Base-by-base conservation (phyloP, 2,113 vertebrate species). In the Propithecus coquereli region DNA sequence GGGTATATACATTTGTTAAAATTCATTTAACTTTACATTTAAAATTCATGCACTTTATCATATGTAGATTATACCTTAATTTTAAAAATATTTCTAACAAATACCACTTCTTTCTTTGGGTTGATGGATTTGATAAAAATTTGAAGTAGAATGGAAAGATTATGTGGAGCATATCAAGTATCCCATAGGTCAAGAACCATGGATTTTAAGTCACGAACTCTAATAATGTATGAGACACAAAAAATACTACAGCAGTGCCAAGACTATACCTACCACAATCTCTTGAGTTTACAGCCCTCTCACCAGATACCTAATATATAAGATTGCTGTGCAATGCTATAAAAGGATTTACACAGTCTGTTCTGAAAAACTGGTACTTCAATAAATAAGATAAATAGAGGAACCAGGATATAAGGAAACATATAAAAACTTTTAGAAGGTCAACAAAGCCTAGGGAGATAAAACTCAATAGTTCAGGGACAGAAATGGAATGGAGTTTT, bases 341-440 rank as follows among this genome's bases (percentile, higher is more conserved):
- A 96, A 98, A 98, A 97, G 92, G 6, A 14, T 57, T 85, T 71
- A 70, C 40, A 97, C 80, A 94, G n/a, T 86, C 54, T 89, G 45
- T 95, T 97, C 90, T 97, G 91, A 95, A 93, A 94, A 96, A 16
- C 22, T 54, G 74, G 25, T 90, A 83, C 95, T 96, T 97, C 96
- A 97, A 95, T 98, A 98, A 98, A 97, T 94, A 98, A 97, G 87
- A 68, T 94, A 94, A 98, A 93, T 66, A 71, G 73, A 97, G 91
- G 94, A 98, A 96, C n/a, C 34, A 82, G 93, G 91, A 87, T 90
- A 88, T 97, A 98, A 98, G 11, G 20, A 25, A 77, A 97, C 95
- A 91, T 95, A 95, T 3, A 96, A 94, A 97, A 96, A 91, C 57
- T 86, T 97, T 94, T 87, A 97, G 61, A 95, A 97, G 97, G 97